Base-by-base conservation (phyloP, 92 coral and sea anemone genomes). In the Bergia puertoricense region DNA sequence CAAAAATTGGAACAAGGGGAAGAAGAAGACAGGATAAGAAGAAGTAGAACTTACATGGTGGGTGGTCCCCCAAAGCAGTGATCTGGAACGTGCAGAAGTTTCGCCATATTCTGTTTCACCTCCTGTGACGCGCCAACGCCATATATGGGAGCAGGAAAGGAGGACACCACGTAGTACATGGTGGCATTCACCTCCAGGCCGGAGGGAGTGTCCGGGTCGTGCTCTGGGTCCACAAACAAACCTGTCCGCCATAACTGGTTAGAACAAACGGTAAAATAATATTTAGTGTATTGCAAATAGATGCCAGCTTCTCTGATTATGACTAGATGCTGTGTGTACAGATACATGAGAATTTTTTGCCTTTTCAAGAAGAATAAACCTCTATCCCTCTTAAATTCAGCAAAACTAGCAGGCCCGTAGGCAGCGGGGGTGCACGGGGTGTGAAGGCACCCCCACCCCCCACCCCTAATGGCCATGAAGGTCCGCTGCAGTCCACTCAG, bases 61-160 rank as follows among this genome's bases (percentile, higher is more conserved):
- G 99, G 99, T 2, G 98, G 98, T 6, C 99, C 99, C 39, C 98
- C 94, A 86, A 95, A 97, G 90, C 99, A 97, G 92, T 93, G 96
- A 57, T 96, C 99, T 59, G 99, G 99, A 86, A 93, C 90, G 76
- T 95, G 96, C 40, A 95, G 89, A 0, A 93, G 90, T n/a, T 94
- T 76, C 59, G 93, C 94, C 59, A 92, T 90, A 36, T 94, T 93
- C 8, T 85, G 79, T 77, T 91, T 88, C 20, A 91, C 80, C 80
- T 92, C 91, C 73, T 84, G n/a, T 3, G 87, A 91, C 36, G 93
- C 85, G 48, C 86, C 80, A 82, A 75, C 79, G 51, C 81, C 92
- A 73, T 82, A 87, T 72, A 81, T 90, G n/a, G 90, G 90, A 0
- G 99, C 87, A 23, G 95, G 94, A 86, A 95, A 97, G 0, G 95